Evolutionary conservation across 2,888 invertebrate genomes (phyloP), one percentile per base, ranked within the genome.

Genomic region (Drosophila fulvimacula): DNA sequence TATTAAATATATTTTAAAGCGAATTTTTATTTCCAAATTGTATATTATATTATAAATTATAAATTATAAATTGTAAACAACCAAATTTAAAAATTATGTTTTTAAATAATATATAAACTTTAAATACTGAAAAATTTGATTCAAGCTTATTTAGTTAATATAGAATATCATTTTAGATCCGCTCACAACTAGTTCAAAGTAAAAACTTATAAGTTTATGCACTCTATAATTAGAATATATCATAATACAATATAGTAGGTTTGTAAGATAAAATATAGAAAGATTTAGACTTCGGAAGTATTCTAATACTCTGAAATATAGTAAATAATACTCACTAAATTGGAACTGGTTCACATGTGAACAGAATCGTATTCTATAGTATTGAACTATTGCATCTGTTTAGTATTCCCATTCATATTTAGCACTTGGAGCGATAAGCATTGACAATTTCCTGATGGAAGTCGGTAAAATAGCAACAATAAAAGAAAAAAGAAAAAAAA

Each of bases 391-490:
- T 48, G 39, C 67, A 60, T 11, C 49, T 69, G 53, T 34, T 52
- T 36, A 9, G 24, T 13, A 39, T 24, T 30, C 21, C 39, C 17
- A 32, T 53, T 62, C 24, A 11, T 11, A 21, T 46, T n/a, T 24
- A 11, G 17, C 24, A 13, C 17, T n/a, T n/a, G 0, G 10, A 1
- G 73, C 60, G 76, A 76, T 76, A 76, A 76, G 75, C 17, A 17
- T 32, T 69, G 69, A 76, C 73, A 76, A 53, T 69, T 69, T 76
- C 64, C 76, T 76, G 77, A 73, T 49, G 64, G 51, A 52, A 65
- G 46, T 36, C 19, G 41, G 15, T 49, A 36, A n/a, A 27, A 10
- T 21, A 30, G 30, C 56, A 52, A 13, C 39, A 27, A 56, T n/a
- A 24, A 42, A 46, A 5, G 15, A 30, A 56, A 41, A 10, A 32